Base-by-base conservation (phyloP, 2,888 invertebrate genomes). In the Lithodes maja region DNA sequence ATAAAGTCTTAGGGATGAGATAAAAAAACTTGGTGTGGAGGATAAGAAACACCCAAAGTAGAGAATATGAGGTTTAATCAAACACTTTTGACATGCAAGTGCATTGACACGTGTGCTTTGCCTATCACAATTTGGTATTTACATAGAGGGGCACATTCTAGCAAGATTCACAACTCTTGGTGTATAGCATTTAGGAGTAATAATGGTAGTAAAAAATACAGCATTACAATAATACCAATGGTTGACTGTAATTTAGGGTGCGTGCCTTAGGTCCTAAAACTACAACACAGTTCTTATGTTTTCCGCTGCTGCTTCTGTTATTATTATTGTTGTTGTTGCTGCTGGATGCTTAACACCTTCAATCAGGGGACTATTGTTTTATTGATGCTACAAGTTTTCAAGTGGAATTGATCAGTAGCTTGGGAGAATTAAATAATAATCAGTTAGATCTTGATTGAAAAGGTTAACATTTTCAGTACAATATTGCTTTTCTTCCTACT, bases 101-200 rank as follows among this genome's bases (percentile, higher is more conserved):
- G 89, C 89, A 85, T 78, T 86, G 89, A 89, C 83, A 89, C 85
- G 69, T 89, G 89, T 89, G 89, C 89, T 85, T 89, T 82, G 82
- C 85, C 89, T 89, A 89, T 89, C 89, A 89, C 89, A 89, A 89
- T 85, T 89, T 89, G 77, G 89, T 89, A 89, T 89, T 75, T 89
- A 89, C 89, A 89, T 89, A 86, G 89, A 89, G 89, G 89, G 89
- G 89, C 83, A 89, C 89, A 89, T 86, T 89, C 89, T 89, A 89
- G 86, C 89, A 89, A 89, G 85, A 86, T 82, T 86, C 89, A 89
- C 89, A 89, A 86, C 89, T 89, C 88, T 81, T 88, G 84, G 88
- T 85, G 88, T 84, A 81, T 84, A 88, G 88, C 84, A 84, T 79
- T 69, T 83, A 79, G 79, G 71, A 83, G 53, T 71, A 84, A 68